phyloP scores from a whole-genome alignment of 2,888 invertebrate genomes.

The Phortica magna region DNA sequence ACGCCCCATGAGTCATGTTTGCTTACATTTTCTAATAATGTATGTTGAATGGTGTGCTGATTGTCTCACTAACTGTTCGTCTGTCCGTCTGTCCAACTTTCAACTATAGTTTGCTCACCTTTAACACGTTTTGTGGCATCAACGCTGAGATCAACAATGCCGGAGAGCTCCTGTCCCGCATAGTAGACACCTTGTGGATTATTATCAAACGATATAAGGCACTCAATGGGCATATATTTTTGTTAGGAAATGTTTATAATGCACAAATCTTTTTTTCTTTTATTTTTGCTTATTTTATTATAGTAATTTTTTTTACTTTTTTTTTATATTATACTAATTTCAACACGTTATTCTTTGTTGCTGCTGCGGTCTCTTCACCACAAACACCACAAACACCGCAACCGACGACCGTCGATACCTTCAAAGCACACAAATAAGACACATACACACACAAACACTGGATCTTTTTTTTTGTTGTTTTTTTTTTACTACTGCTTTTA shows the following conservation, averaged over 20 bases:
- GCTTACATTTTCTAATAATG: not conserved
- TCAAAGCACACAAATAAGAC: not conserved
- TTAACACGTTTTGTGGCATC: slow-evolving; percentile 77
- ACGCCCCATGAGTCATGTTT: slow-evolving; percentile 29
- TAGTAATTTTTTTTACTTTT: not conserved
- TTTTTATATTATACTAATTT: not conserved
- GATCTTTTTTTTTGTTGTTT: slow-evolving; percentile 53
- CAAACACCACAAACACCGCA: too few species aligned
- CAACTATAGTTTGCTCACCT: slow-evolving; percentile 60
- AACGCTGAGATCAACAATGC: slow-evolving; percentile 77
- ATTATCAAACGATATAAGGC: slow-evolving; percentile 78
- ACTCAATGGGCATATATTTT: slow-evolving; percentile 78
- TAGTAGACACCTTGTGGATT: slow-evolving; percentile 78
- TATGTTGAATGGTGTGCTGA: not conserved
- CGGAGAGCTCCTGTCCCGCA: slow-evolving; percentile 78
- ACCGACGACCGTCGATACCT: too few species aligned
- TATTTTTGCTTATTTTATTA: slow-evolving; percentile 42
- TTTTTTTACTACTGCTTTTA: slow-evolving; percentile 34
- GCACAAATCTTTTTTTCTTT: slow-evolving; percentile 32
- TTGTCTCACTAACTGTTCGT: not conserved
- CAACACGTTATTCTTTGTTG: not conserved
- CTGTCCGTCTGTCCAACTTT: slow-evolving; percentile 8
- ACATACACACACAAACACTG: slow-evolving; percentile 31
- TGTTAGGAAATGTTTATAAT: slow-evolving; percentile 43
- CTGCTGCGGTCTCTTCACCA: too few species aligned